phyloP scores from a whole-genome alignment of 2,113 vertebrate genomes.

The Ptilorrhoa leucosticta region DNA sequence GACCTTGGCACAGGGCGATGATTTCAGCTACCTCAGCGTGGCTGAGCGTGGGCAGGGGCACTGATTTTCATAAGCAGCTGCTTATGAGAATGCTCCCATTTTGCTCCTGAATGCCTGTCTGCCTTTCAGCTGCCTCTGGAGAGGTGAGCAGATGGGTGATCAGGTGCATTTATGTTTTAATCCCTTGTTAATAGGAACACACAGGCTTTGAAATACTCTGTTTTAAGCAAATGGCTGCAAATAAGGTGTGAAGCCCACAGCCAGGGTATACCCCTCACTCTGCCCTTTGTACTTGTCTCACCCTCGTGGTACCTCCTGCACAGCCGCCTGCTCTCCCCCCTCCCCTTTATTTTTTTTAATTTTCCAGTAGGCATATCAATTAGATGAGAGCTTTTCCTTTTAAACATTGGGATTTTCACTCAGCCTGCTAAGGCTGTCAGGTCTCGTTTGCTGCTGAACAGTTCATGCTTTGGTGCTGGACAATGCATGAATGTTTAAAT shows the following conservation, averaged over 20 bases:
- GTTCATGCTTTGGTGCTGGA: constrained; percentile 74
- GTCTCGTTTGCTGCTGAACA: constrained; percentile 76
- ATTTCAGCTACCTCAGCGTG: background rate
- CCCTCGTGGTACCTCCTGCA: background rate
- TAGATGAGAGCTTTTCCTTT: constrained; percentile 31
- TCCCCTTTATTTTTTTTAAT: background rate
- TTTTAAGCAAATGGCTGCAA: background rate
- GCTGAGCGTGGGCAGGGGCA: fast-evolving
- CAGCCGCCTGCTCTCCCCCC: background rate
- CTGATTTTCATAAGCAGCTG: background rate
- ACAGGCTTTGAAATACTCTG: background rate
- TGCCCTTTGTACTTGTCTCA: background rate
- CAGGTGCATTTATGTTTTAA: background rate
- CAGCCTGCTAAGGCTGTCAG: constrained; percentile 77
- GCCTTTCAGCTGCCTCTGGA: background rate
- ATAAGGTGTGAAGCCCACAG: background rate
- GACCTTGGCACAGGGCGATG: background rate
- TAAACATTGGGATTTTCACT: constrained; percentile 40
- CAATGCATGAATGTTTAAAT: constrained; percentile 87
- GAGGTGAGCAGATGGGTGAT: background rate
- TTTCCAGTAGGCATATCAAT: constrained; percentile 40
- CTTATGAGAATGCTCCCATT: background rate
- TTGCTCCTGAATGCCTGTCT: background rate
- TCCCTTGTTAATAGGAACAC: background rate
- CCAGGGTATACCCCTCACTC: background rate